Conservation (phyloP, 2,888 invertebrate genomes). For the Physocephala rufipes region DNA sequence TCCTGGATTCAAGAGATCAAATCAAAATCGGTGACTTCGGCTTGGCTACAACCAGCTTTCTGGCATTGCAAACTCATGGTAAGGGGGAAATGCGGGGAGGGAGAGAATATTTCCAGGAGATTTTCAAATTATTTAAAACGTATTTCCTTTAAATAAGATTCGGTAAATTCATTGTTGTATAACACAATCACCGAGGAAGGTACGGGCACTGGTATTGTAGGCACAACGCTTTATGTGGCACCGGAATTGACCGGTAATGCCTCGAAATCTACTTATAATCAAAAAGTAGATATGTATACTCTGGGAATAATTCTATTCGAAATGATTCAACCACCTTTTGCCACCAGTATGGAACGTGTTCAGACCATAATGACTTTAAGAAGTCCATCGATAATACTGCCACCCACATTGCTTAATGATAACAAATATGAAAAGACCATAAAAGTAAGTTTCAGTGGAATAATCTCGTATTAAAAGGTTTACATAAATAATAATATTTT, state of each 20-base stretch:
- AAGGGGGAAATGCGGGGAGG: neutral
- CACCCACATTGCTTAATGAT: slow-evolving; percentile 71
- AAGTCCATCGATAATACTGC: slow-evolving; percentile 75
- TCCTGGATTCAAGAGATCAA: slow-evolving; percentile 92
- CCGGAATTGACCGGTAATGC: slow-evolving; percentile 84
- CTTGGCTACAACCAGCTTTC: slow-evolving; percentile 84
- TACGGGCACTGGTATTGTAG: slow-evolving; percentile 82
- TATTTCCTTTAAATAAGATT: slow-evolving; percentile 26
- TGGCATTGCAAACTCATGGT: slow-evolving; percentile 62
- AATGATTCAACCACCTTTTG: slow-evolving; percentile 89
- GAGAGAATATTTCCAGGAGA: no score
- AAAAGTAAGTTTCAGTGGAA: slow-evolving; percentile 69
- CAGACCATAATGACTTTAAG: slow-evolving; percentile 79
- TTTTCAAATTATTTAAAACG: no score
- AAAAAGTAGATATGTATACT: slow-evolving; percentile 89
- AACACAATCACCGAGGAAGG: slow-evolving; percentile 56
- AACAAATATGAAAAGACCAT: slow-evolving; percentile 59
- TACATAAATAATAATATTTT: neutral
- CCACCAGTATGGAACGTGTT: slow-evolving; percentile 90
- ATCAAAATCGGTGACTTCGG: slow-evolving; percentile 98
- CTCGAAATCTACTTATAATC: slow-evolving; percentile 81
- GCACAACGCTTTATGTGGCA: slow-evolving; percentile 94
- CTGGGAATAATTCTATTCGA: slow-evolving; percentile 93
- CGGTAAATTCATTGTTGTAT: slow-evolving; percentile 46
- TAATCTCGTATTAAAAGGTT: neutral